Percentiles rank a stretch among this genome's conserved stretches.
Conservation (phyloP, 2,888 invertebrate species). For the Sesamia inferens region DNA sequence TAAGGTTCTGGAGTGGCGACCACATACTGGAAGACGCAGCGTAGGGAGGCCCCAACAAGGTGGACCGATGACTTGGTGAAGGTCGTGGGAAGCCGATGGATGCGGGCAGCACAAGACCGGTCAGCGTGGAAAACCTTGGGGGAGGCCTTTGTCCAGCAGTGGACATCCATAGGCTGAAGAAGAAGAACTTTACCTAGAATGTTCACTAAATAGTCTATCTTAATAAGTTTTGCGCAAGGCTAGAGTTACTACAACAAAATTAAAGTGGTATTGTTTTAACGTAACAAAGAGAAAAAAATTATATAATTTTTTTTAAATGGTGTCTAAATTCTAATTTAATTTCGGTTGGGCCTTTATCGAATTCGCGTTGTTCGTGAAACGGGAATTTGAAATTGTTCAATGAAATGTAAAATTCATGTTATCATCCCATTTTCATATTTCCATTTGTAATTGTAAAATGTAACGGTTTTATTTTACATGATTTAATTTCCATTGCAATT, state of each 20-base stretch:
- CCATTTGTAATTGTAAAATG: constrained; percentile 39
- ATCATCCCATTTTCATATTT: constrained; percentile 46
- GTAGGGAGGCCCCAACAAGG: too few species aligned
- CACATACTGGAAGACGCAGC: too few species aligned
- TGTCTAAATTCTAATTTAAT: constrained; percentile 49
- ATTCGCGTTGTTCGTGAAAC: constrained; percentile 40
- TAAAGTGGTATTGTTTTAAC: constrained; percentile 13
- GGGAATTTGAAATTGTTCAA: constrained; percentile 50
- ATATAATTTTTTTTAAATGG: constrained; percentile 25
- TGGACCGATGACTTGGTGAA: too few species aligned
- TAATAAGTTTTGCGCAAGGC: background rate
- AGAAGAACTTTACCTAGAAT: constrained; percentile 3
- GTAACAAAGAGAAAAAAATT: constrained; percentile 10
- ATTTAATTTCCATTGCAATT: constrained; percentile 4
- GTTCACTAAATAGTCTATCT: background rate
- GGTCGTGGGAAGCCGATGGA: too few species aligned
- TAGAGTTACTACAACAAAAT: constrained; percentile 14
- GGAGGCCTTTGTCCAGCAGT: too few species aligned
- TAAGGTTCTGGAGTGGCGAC: too few species aligned
- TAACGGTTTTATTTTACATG: constrained; percentile 19
- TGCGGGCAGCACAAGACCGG: too few species aligned
- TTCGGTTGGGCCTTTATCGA: constrained; percentile 54
- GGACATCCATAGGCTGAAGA: too few species aligned
- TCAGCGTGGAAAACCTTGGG: too few species aligned
- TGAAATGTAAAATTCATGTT: constrained; percentile 57